Evolutionary conservation across 2,797 vertebrate species (phyloP).

Genomic region (Psittacula derbiana): DNA sequence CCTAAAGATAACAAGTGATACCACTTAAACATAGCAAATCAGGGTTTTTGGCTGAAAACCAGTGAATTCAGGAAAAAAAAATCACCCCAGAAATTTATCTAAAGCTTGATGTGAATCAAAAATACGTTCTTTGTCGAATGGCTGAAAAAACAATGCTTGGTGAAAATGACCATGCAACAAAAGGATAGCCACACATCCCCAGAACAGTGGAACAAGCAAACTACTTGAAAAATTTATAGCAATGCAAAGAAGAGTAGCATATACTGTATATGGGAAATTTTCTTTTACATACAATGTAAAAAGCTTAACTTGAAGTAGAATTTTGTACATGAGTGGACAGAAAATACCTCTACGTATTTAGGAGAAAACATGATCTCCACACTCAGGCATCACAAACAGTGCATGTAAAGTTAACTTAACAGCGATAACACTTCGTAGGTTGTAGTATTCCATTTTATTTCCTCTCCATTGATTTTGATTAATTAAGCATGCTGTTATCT

Average conservation of each 20-base stretch:
- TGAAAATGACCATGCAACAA: neutral
- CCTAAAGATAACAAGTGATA: neutral
- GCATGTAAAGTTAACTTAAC: neutral
- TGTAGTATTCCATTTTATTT: neutral
- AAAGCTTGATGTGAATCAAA: neutral
- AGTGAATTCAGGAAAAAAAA: neutral
- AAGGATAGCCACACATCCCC: neutral
- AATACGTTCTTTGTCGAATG: neutral
- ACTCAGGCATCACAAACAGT: neutral
- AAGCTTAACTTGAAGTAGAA: neutral
- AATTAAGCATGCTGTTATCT: neutral
- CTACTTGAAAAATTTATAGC: neutral
- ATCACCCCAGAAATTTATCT: neutral
- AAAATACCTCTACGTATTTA: neutral
- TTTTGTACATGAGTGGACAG: neutral
- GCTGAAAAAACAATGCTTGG: neutral
- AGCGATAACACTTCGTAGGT: neutral
- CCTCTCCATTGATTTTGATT: neutral
- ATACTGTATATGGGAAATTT: neutral
- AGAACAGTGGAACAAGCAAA: neutral
- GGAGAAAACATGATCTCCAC: neutral
- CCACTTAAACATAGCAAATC: neutral
- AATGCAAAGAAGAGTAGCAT: neutral
- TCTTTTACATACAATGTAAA: neutral
- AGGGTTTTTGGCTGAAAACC: neutral